A percentile compares a stretch with the other conserved stretches of the same genome.
Conservation (phyloP, 2,888 invertebrate genomes). For the Diloba caeruleocephala region DNA sequence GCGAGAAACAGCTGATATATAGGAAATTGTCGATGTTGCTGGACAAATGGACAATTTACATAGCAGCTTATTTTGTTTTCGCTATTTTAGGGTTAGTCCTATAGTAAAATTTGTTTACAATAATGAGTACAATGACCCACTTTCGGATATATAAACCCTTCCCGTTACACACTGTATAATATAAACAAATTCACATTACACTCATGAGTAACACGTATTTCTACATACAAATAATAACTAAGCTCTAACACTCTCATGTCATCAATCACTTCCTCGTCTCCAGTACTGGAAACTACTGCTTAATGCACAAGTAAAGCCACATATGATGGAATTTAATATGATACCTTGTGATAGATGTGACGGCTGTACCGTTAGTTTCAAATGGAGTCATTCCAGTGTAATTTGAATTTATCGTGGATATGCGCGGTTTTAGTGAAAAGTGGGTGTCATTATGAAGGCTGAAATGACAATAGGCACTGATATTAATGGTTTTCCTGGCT, state of each 20-base stretch:
- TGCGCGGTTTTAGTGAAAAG: conserved; percentile 18
- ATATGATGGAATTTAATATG: conserved; percentile 17
- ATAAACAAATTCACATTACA: no score
- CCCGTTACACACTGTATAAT: no score
- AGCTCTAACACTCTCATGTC: conserved; percentile 21
- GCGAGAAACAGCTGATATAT: no score
- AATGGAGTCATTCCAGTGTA: conserved; percentile 30
- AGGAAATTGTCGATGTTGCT: no score
- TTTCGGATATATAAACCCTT: no score
- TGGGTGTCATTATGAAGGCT: conserved; percentile 13
- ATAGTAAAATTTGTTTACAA: no score
- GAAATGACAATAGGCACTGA: conserved; percentile 8
- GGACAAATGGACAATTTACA: no score
- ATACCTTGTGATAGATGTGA: conserved; percentile 33
- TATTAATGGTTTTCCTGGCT: conserved; percentile 4
- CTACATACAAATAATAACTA: neutral
- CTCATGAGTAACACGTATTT: no score
- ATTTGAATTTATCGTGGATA: conserved; percentile 35
- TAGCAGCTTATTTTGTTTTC: no score
- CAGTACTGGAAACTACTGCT: conserved; percentile 23
- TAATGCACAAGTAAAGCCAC: conserved; percentile 30
- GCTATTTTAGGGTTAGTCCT: no score
- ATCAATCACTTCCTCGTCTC: conserved; percentile 22
- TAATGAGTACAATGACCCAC: no score
- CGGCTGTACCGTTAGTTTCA: conserved; percentile 33